Conservation (phyloP, 2,888 invertebrate genomes). For the Notodonta ziczac region DNA sequence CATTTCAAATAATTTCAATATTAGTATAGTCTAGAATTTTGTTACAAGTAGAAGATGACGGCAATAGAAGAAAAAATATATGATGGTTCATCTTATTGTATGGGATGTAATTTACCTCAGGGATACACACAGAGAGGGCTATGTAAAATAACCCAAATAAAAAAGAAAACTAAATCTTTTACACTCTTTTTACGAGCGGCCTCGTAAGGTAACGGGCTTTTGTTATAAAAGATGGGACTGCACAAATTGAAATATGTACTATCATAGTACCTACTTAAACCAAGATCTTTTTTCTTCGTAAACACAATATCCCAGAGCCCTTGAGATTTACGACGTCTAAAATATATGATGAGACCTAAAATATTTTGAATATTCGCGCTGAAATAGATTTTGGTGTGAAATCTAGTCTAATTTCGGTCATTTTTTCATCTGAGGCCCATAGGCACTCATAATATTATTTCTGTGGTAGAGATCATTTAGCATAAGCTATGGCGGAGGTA, state of each 20-base stretch:
- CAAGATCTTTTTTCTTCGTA: conserved; percentile 15
- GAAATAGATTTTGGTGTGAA: background rate
- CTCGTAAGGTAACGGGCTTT: conserved; percentile 35
- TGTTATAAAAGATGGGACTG: conserved; percentile 41
- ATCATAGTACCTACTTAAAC: conserved; percentile 22
- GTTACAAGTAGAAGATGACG: too few relatives aligned
- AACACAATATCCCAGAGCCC: conserved; percentile 12
- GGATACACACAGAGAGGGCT: conserved; percentile 9
- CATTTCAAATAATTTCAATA: too few relatives aligned
- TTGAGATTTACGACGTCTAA: conserved; percentile 31
- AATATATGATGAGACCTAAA: background rate
- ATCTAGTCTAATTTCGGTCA: too few relatives aligned
- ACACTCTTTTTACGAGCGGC: conserved; percentile 37
- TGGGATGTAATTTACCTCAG: background rate
- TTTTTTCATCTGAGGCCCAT: too few relatives aligned
- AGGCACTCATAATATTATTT: too few relatives aligned
- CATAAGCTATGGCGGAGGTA: too few relatives aligned
- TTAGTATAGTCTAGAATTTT: too few relatives aligned
- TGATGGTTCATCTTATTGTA: too few relatives aligned
- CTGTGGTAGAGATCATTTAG: too few relatives aligned
- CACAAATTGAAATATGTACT: conserved; percentile 43
- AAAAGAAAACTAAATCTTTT: conserved; percentile 25
- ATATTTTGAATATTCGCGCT: background rate
- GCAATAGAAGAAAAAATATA: too few relatives aligned
- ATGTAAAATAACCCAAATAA: conserved; percentile 25